These are phyloP conservation scores for Samia ricini DNA, from an alignment of 1,140 invertebrate species.

Conservation along the genomic window DNA sequence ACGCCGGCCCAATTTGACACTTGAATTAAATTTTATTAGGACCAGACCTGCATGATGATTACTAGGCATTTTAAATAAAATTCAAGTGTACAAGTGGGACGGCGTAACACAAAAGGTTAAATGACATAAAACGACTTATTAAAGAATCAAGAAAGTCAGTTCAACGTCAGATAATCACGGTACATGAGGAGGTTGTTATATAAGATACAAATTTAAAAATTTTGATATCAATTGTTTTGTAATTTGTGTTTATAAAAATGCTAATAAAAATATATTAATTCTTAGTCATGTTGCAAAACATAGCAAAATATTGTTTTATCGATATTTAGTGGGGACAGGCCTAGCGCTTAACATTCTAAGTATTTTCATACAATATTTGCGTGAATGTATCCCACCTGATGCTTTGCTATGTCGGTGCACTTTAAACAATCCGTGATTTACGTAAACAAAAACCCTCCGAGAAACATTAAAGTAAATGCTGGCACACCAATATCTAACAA, in stretches of 20 bases:
- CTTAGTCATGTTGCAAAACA: not conserved
- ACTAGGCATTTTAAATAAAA: no score
- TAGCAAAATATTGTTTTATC: not conserved
- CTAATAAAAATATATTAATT: not conserved
- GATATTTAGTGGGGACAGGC: conserved; percentile 27
- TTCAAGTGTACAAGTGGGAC: no score
- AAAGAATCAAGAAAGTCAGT: no score
- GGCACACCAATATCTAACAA: not conserved
- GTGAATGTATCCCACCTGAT: conserved; percentile 72
- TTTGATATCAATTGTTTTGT: no score
- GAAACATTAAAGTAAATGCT: conserved; percentile 51
- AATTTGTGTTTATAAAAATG: not conserved
- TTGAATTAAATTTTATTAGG: no score
- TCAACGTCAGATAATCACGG: no score
- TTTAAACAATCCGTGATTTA: conserved; percentile 68
- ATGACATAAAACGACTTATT: no score
- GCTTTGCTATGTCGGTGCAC: conserved; percentile 59
- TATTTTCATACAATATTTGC: conserved; percentile 77
- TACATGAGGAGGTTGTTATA: no score
- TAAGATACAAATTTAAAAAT: no score
- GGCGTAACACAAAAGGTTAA: no score
- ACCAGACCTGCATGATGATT: no score
- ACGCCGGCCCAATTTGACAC: no score
- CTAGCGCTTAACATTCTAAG: conserved; percentile 49
- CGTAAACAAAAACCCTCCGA: conserved; percentile 56